A percentile compares a stretch with the other conserved stretches of the same genome.
Evolutionary conservation across 2,797 vertebrate genomes (phyloP).

Genomic region (Coregonus ussuriensis): DNA sequence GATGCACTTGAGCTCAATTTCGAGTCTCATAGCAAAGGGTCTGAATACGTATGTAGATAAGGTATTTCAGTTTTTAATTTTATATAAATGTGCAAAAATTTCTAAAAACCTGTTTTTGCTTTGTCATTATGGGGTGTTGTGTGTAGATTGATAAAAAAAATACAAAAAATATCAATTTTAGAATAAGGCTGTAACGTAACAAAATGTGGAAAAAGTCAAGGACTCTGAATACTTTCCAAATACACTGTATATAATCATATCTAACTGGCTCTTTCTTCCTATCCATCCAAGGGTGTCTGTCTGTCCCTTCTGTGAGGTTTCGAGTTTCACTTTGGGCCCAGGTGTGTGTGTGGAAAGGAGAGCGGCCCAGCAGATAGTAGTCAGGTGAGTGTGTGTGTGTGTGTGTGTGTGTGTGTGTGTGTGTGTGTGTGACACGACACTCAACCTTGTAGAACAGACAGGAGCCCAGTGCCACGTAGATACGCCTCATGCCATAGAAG

Average conservation of each 20-base stretch:
- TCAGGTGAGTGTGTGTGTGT: neutral
- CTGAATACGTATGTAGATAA: no score
- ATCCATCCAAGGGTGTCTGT: neutral
- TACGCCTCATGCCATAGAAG: constrained; percentile 88
- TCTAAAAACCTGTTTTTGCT: no score
- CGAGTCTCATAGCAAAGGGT: no score
- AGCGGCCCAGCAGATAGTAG: neutral
- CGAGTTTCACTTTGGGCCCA: neutral
- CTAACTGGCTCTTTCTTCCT: neutral
- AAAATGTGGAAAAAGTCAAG: no score
- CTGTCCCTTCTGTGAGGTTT: neutral
- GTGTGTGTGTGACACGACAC: neutral
- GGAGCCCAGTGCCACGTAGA: constrained; percentile 90
- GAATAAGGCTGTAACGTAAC: no score
- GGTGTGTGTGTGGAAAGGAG: neutral
- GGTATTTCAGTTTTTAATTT: no score
- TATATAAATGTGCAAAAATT: no score
- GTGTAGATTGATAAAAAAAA: no score
- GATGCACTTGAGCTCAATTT: no score
- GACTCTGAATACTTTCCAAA: no score
- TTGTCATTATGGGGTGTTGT: no score
- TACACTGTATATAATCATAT: neutral
- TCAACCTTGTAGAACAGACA: constrained; percentile 95
- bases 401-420: neutral
- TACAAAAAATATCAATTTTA: no score